Percentiles rank a stretch among this genome's conserved stretches.
Conservation (phyloP, 2,888 invertebrate species). For the Eupithecia insigniata region DNA sequence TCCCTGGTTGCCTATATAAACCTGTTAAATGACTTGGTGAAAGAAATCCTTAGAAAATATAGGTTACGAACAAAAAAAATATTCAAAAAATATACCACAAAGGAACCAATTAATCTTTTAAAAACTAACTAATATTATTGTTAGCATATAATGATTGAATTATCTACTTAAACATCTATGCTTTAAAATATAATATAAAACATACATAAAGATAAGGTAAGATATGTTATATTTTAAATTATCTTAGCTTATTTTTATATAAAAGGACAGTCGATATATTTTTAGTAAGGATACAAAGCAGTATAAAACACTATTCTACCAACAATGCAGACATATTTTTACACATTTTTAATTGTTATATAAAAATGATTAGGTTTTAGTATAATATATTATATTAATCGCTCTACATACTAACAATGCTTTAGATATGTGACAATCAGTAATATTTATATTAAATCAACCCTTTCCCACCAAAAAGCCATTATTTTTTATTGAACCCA, state of each 20-base stretch:
- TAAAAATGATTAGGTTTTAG: conserved; percentile 13
- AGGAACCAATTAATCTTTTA: conserved; percentile 39
- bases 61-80: conserved; percentile 39
- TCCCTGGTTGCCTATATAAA: neutral
- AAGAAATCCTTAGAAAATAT: conserved; percentile 17
- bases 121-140: conserved; percentile 34
- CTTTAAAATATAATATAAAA: conserved; percentile 37
- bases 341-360: conserved; percentile 30
- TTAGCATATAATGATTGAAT: conserved; percentile 36
- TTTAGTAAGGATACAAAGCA: conserved; percentile 39
- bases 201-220: conserved; percentile 27
- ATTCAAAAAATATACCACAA: conserved; percentile 42
- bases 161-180: conserved; percentile 41
- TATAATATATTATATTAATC: conserved; percentile 9
- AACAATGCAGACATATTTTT: conserved; percentile 40
- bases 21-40: conserved; percentile 7
- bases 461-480: conserved; percentile 14
- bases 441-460: neutral
- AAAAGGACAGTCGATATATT: conserved; percentile 46
- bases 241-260: conserved; percentile 39
- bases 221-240: conserved; percentile 20
- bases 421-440: conserved; percentile 29
- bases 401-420: conserved; percentile 16
- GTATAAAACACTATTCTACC: conserved; percentile 41
- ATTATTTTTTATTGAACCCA: neutral